A percentile compares a stretch with the other conserved stretches of the same genome.
phyloP scores from a whole-genome alignment of 2,113 vertebrate genomes.

The Lamprotornis superbus region DNA sequence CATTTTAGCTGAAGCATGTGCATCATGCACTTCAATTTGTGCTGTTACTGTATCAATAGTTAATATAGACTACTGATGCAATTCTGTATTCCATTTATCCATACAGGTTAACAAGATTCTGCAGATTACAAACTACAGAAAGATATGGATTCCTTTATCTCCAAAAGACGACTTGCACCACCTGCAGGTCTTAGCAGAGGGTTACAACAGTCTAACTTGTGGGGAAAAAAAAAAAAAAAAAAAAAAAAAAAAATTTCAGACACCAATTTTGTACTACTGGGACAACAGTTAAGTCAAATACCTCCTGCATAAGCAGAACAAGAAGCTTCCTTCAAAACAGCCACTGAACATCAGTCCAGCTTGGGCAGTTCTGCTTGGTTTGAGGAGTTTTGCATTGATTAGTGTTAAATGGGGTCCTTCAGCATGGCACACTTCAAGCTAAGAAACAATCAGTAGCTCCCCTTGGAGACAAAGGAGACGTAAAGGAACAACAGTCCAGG shows the following conservation, averaged over 20 bases:
- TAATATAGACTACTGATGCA: background rate
- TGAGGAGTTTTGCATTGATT: background rate
- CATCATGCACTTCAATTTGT: background rate
- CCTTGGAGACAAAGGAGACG: rapidly evolving
- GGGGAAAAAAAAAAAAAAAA: background rate
- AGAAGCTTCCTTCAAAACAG: background rate
- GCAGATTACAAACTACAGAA: background rate
- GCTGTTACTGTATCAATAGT: background rate
- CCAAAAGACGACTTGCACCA: conserved; percentile 44
- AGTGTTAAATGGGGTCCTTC: background rate
- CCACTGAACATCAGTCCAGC: background rate
- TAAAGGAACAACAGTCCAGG: background rate
- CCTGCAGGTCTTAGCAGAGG: background rate
- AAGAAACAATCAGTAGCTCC: background rate
- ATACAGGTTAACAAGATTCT: background rate
- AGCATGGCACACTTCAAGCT: background rate
- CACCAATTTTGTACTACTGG: background rate
- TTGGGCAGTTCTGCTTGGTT: background rate
- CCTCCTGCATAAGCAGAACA: background rate
- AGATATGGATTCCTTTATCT: background rate
- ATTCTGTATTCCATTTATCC: background rate
- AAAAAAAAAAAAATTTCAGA: background rate
- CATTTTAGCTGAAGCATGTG: background rate
- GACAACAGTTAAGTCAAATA: background rate
- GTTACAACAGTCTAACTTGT: background rate